These are phyloP conservation scores for Euura saliciscinereae DNA, from an alignment of 1,140 invertebrate species.

Conservation along the genomic window DNA sequence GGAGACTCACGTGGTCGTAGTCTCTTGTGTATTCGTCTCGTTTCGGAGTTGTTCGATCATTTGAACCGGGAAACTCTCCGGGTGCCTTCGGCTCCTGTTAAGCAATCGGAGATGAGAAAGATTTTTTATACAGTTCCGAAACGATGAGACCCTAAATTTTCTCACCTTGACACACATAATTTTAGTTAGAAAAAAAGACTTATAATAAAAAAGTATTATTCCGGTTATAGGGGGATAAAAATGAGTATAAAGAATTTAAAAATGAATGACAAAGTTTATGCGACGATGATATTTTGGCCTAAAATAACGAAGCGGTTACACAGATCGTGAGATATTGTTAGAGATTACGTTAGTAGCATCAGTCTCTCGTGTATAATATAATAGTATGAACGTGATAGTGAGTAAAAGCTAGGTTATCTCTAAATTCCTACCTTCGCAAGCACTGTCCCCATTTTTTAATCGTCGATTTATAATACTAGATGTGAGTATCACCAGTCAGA, in stretches of 20 bases:
- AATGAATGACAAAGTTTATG: conserved; percentile 16
- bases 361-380: conserved; percentile 23
- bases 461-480: not conserved
- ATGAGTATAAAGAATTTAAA: conserved; percentile 13
- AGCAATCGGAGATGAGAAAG: conserved; percentile 17
- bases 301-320: conserved; percentile 22
- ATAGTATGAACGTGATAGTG: not conserved
- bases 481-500: not conserved
- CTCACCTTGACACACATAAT: no score
- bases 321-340: conserved; percentile 34
- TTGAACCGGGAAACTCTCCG: conserved; percentile 4
- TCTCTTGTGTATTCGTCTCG: conserved; percentile 8
- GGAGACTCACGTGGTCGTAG: conserved; percentile 13
- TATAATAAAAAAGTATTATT: not conserved
- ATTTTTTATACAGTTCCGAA: conserved; percentile 3
- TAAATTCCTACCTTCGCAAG: conserved; percentile 51
- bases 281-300: conserved; percentile 27
- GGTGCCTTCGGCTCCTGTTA: conserved; percentile 13
- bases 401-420: conserved; percentile 36
- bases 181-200: no score
- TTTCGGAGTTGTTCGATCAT: conserved; percentile 5
- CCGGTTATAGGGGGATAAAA: conserved; percentile 1
- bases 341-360: conserved; percentile 31
- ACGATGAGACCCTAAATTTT: no score
- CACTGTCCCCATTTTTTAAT: conserved; percentile 48